A percentile compares a stretch with the other conserved stretches of the same genome.
These are phyloP conservation scores for Drosophila littoralis DNA, from an alignment of 1,140 invertebrate species.

Conservation along the genomic window DNA sequence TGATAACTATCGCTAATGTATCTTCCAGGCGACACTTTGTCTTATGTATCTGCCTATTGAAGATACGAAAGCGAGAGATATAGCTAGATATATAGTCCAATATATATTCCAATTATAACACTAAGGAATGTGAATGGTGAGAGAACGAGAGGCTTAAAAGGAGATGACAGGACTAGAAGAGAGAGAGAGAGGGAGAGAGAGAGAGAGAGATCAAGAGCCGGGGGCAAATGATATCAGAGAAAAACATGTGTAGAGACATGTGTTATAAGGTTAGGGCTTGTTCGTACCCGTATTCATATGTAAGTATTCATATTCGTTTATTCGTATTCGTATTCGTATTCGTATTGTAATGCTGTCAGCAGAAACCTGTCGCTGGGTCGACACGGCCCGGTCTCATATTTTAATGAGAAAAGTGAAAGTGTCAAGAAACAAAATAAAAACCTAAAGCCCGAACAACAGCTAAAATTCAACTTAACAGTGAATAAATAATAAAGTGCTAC, in stretches of 20 bases:
- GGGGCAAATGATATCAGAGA: no score
- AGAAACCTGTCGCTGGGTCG: slow-evolving; percentile 49
- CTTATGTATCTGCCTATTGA: no score
- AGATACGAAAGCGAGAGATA: no score
- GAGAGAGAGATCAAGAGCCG: not conserved
- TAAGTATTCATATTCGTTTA: slow-evolving; percentile 3
- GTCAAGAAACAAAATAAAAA: slow-evolving; percentile 65
- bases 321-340: not conserved
- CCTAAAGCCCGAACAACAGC: slow-evolving; percentile 11
- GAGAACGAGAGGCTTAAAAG: not conserved
- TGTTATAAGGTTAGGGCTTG: slow-evolving; percentile 1
- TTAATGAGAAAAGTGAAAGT: slow-evolving; percentile 83
- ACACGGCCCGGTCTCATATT: slow-evolving; percentile 56
- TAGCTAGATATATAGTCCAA: no score
- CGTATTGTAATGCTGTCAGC: slow-evolving; percentile 16
- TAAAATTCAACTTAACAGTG: slow-evolving; percentile 57
- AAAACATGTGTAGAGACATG: not conserved
- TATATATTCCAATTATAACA: not conserved
- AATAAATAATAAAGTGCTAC: slow-evolving; percentile 69
- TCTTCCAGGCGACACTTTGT: no score
- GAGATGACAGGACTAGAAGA: not conserved
- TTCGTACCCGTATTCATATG: not conserved
- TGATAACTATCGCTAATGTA: no score
- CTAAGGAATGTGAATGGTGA: not conserved
- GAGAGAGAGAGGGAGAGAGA: not conserved